Conservation (phyloP, 2,888 invertebrate species). For the Crioceris asparagi region DNA sequence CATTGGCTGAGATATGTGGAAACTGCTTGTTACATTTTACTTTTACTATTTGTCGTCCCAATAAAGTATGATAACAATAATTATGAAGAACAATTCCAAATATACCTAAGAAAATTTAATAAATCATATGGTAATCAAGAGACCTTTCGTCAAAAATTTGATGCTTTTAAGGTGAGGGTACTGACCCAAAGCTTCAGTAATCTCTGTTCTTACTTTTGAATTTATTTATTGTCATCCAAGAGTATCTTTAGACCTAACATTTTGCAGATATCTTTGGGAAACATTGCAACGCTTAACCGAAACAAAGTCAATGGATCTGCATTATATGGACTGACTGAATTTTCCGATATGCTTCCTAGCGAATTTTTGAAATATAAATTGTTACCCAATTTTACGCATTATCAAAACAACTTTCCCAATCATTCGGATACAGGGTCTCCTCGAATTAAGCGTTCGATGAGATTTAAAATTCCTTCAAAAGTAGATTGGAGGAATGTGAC, state of each 20-base stretch:
- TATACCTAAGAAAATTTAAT: constrained; percentile 41
- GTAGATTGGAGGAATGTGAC: constrained; percentile 47
- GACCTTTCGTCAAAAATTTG: constrained; percentile 21
- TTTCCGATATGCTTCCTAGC: constrained; percentile 47
- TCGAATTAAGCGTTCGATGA: constrained; percentile 1
- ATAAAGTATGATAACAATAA: constrained; percentile 34
- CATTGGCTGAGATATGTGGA: constrained; percentile 2
- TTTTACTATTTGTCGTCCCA: constrained; percentile 41
- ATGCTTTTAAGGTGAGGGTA: constrained; percentile 31
- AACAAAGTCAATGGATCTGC: constrained; percentile 37
- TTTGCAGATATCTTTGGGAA: constrained; percentile 40
- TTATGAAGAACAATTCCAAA: constrained; percentile 35
- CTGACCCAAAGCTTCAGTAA: too few species aligned
- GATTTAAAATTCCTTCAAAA: constrained; percentile 24
- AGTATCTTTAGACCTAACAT: constrained; percentile 2
- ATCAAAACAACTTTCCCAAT: not conserved
- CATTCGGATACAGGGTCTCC: not conserved
- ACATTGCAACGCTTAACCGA: constrained; percentile 40
- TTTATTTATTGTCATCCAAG: too few species aligned
- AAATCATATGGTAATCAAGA: constrained; percentile 41
- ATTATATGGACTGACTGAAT: constrained; percentile 48
- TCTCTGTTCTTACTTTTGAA: too few species aligned
- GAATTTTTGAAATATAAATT: constrained; percentile 40
- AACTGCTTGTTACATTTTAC: constrained; percentile 25
- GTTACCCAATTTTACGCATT: constrained; percentile 6